Percentiles rank a stretch among this genome's conserved stretches.
Conservation (phyloP, 2,888 invertebrate genomes). For the Meandrusa payeni region DNA sequence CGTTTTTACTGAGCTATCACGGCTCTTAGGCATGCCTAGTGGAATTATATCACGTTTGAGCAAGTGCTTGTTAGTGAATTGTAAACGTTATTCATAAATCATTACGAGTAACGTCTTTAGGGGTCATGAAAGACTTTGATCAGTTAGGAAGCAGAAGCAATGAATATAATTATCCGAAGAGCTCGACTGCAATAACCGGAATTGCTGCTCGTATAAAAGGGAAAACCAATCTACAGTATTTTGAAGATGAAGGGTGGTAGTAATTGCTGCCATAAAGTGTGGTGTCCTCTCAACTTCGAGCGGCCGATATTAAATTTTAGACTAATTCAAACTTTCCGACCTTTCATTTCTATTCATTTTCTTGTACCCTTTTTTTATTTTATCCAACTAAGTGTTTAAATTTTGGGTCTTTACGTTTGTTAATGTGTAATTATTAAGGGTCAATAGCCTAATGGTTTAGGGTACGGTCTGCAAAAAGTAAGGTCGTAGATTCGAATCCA, state of each 20-base stretch:
- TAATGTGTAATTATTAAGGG: too few species aligned
- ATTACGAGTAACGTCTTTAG: too few species aligned
- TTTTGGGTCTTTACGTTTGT: too few species aligned
- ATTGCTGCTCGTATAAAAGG: slow-evolving; percentile 62
- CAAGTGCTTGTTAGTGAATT: too few species aligned
- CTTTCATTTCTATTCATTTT: slow-evolving; percentile 60
- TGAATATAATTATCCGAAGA: slow-evolving; percentile 14
- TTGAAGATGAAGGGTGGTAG: slow-evolving; percentile 65
- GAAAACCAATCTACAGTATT: slow-evolving; percentile 66
- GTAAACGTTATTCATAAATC: too few species aligned
- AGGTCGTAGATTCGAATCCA: too few species aligned
- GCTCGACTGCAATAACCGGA: slow-evolving; percentile 48
- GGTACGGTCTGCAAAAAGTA: too few species aligned
- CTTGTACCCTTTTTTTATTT: slow-evolving; percentile 52
- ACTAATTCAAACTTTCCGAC: slow-evolving; percentile 58
- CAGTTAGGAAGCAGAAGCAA: slow-evolving; percentile 11
- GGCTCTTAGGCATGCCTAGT: too few species aligned
- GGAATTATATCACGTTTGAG: too few species aligned
- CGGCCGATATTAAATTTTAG: slow-evolving; percentile 70
- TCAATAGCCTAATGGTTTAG: too few species aligned
- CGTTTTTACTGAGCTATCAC: too few species aligned
- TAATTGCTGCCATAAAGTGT: slow-evolving; percentile 72
- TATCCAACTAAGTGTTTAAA: slow-evolving; percentile 46
- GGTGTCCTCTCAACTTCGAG: slow-evolving; percentile 62
- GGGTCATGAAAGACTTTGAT: slow-evolving; percentile 6